These are phyloP conservation scores for Dasyurus viverrinus DNA, from an alignment of 2,113 vertebrate species.

Conservation along the genomic window DNA sequence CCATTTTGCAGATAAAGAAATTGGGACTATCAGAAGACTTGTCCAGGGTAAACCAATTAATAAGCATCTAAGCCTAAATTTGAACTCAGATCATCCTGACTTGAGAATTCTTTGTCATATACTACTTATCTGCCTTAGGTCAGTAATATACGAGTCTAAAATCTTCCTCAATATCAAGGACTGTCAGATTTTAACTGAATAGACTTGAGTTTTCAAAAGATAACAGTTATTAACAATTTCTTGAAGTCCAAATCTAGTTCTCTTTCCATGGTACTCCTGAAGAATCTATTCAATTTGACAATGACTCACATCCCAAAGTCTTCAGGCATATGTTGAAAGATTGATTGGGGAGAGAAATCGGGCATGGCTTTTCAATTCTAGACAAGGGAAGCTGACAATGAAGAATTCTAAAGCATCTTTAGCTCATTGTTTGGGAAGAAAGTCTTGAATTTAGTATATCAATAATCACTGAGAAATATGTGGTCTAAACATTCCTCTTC, in stretches of 20 bases:
- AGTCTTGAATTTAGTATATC: not conserved
- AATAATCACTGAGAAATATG: not conserved
- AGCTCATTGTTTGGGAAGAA: constrained; percentile 47
- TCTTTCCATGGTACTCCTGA: not conserved
- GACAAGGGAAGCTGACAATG: constrained; percentile 27
- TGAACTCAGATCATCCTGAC: not conserved
- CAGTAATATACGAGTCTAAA: not conserved
- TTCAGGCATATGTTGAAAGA: not conserved
- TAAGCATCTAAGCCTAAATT: not conserved
- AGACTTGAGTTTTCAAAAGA: not conserved
- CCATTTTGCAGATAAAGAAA: not conserved
- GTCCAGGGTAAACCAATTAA: not conserved
- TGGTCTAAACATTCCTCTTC: not conserved
- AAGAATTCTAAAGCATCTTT: not conserved
- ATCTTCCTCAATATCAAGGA: not conserved
- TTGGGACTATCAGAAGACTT: not conserved
- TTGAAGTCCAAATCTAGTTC: not conserved
- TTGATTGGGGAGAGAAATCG: not conserved
- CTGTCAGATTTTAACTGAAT: not conserved
- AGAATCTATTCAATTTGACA: not conserved
- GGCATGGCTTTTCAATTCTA: not conserved
- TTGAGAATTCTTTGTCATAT: not conserved
- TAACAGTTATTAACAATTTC: not conserved
- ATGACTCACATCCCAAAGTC: not conserved
- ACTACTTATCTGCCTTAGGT: not conserved